These are phyloP conservation scores for Vesta saturnalis DNA, from an alignment of 2,888 invertebrate genomes.

Conservation along the genomic window DNA sequence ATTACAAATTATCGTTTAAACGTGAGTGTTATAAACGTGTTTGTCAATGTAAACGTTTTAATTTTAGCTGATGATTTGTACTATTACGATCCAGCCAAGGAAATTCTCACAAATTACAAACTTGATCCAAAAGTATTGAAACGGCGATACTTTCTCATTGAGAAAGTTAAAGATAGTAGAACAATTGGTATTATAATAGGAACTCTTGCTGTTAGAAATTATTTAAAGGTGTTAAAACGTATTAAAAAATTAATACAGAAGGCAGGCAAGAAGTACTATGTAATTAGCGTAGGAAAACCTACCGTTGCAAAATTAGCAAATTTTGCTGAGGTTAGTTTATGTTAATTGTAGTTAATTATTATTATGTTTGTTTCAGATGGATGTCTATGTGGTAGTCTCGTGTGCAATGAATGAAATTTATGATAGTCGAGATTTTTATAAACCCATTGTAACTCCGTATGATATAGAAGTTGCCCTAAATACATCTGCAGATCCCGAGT, in stretches of 20 bases:
- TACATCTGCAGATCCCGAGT: constrained; percentile 59
- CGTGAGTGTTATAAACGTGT: constrained; percentile 39
- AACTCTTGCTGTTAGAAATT: constrained; percentile 86
- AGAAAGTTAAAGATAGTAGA: constrained; percentile 90
- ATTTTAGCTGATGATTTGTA: constrained; percentile 68
- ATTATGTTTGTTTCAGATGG: constrained; percentile 69
- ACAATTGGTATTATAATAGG: constrained; percentile 91
- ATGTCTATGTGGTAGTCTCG: constrained; percentile 90
- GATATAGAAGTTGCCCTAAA: constrained; percentile 90
- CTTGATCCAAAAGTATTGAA: constrained; percentile 73
- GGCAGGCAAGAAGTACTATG: constrained; percentile 88
- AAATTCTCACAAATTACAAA: constrained; percentile 49
- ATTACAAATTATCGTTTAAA: constrained; percentile 61
- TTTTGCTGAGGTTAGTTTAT: constrained; percentile 78
- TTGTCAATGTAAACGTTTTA: constrained; percentile 28
- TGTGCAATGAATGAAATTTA: constrained; percentile 91
- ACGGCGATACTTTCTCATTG: constrained; percentile 83
- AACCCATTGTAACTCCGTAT: constrained; percentile 90
- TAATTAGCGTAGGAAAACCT: constrained; percentile 93
- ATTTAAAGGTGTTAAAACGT: constrained; percentile 77
- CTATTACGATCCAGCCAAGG: constrained; percentile 64
- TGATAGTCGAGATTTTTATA: constrained; percentile 86
- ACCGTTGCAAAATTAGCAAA: constrained; percentile 96
- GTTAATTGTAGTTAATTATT: not conserved
- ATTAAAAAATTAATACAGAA: constrained; percentile 77